Evolutionary conservation across 2,888 invertebrate genomes (phyloP).

Genomic region (Physocephala rufipes): DNA sequence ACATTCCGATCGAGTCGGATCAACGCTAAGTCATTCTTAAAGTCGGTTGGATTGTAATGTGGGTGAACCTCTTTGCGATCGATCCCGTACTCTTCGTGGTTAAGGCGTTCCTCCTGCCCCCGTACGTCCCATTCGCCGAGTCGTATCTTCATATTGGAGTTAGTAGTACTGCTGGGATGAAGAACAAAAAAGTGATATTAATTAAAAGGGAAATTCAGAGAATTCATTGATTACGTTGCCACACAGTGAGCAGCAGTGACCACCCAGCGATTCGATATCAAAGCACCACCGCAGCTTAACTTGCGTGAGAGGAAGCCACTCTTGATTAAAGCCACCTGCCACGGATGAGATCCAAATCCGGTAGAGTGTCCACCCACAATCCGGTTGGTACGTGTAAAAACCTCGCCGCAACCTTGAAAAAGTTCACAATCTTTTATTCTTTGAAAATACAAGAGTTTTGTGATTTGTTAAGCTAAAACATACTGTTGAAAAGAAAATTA

Average conservation of each 20-base stretch:
- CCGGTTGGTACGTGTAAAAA: slow-evolving; percentile 85
- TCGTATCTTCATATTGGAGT: slow-evolving; percentile 86
- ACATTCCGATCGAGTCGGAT: slow-evolving; percentile 84
- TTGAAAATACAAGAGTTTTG: slow-evolving; percentile 29
- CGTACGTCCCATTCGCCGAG: slow-evolving; percentile 94
- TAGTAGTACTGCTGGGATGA: slow-evolving; percentile 75
- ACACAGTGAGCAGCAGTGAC: slow-evolving; percentile 93
- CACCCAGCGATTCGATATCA: slow-evolving; percentile 90
- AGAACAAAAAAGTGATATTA: neutral
- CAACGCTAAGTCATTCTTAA: slow-evolving; percentile 88
- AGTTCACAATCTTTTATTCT: too few relatives aligned
- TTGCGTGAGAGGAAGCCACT: slow-evolving; percentile 90
- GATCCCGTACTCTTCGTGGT: slow-evolving; percentile 88
- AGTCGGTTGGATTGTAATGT: slow-evolving; percentile 89
- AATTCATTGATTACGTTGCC: slow-evolving; percentile 77
- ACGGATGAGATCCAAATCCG: slow-evolving; percentile 90
- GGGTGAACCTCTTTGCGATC: slow-evolving; percentile 93
- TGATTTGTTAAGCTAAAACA: slow-evolving; percentile 34
- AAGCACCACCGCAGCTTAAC: slow-evolving; percentile 89
- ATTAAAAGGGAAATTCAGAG: too few relatives aligned
- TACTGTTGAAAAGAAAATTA: slow-evolving; percentile 8
- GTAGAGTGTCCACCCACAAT: slow-evolving; percentile 93
- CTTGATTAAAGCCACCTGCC: slow-evolving; percentile 94
- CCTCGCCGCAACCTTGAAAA: slow-evolving; percentile 83
- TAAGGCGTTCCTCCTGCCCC: slow-evolving; percentile 81